Percentiles rank a stretch among this genome's conserved stretches.
Evolutionary conservation across 2,797 vertebrate genomes (phyloP).

Genomic region (Botia kubotai): DNA sequence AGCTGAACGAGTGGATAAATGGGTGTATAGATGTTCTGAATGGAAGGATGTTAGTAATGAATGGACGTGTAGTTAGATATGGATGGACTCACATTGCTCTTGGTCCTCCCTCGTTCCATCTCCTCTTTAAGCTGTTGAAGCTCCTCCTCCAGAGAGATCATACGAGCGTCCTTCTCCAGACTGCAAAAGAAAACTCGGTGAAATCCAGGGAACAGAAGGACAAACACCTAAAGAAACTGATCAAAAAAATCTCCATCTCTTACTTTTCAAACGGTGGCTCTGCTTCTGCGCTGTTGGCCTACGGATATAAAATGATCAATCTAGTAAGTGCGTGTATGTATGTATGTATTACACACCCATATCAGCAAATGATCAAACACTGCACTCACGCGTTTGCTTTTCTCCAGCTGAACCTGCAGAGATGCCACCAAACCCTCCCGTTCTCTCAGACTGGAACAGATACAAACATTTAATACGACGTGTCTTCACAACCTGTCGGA

Average conservation of each 20-base stretch:
- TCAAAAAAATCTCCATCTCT: neutral
- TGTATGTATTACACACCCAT: neutral
- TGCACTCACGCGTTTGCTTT: conserved; percentile 21
- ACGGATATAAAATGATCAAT: conserved; percentile 22
- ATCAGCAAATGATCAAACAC: neutral
- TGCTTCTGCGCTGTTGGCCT: conserved; percentile 60
- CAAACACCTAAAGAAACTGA: too few species aligned
- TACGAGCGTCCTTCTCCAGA: conserved; percentile 66
- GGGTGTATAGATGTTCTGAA: too few species aligned
- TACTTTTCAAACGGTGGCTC: conserved; percentile 73
- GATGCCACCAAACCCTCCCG: conserved; percentile 33
- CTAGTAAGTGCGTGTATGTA: neutral
- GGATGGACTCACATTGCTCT: conserved; percentile 62
- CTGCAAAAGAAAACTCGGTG: conserved; percentile 46
- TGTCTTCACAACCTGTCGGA: neutral
- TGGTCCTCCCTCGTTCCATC: conserved; percentile 57
- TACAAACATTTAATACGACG: neutral
- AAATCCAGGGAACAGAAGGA: too few species aligned
- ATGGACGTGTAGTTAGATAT: neutral
- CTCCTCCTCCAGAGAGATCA: conserved; percentile 70
- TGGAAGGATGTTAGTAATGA: neutral
- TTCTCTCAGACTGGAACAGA: conserved; percentile 37
- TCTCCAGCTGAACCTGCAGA: conserved; percentile 29
- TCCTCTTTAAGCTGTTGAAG: conserved; percentile 62
- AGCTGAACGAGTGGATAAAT: neutral